Evolutionary conservation across 2,113 vertebrate species (phyloP), one percentile per base, ranked within the genome.

Genomic region (Natator depressus): DNA sequence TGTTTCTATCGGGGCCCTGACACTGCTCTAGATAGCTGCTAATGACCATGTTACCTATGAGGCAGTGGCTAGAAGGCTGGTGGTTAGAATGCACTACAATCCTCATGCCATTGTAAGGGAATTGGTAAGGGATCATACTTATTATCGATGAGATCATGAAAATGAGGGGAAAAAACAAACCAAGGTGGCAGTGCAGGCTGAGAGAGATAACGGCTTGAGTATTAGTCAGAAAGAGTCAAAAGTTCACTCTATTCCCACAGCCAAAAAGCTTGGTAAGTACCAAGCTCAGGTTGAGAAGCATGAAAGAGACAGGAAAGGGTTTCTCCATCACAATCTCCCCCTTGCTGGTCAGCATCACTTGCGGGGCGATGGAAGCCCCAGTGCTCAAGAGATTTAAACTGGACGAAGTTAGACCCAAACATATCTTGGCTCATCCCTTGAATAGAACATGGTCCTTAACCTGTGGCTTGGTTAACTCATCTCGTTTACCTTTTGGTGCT

Each of bases 161-260:
- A 65, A 12, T 7, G 53, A 93, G 80, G 80, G 25, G 84, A 9
- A 94, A 38, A 85, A 35, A 31, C 81, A 12, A 86, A 50, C 27
- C 89, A 88, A 87, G 46, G 79, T 93, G 82, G 93, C 89, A 93
- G 81, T 8, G 1, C 10, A 55, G 87, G 46, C 75, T 79, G 75
- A 42, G 57, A 92, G 50, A 82, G 79, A 91, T 4, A 79, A 47
- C 9, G 29, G 88, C 92, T 31, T 4, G 22, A 55, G 31, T 8
- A 82, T 92, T 88, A 94, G 89, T 94, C 94, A 91, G 89, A 85
- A 72, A 57, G 79, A 93, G 94, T 92, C 89, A 90, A 92, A 92
- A 94, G 93, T 93, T 93, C 89, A 90, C 0, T 0, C 46, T 47
- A 78, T 94, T 95, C 96, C 94, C 93, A 92, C 82, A 84, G 78